Evolutionary conservation across 2,797 vertebrate species (phyloP).

Genomic region (Gymnothorax reevesii): DNA sequence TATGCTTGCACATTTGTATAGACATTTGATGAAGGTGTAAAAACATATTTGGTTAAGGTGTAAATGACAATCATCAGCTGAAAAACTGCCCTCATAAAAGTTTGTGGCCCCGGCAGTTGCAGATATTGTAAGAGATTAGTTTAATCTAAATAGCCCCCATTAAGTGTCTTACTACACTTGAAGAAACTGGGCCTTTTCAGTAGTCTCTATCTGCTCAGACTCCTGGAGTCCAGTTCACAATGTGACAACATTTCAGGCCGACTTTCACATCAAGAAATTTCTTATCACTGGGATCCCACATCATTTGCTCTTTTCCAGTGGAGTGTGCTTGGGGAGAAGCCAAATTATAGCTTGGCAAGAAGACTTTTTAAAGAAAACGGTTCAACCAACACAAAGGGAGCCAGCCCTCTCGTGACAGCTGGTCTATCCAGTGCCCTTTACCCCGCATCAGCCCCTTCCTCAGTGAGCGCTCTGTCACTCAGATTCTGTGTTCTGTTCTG

Average conservation of each 20-base stretch:
- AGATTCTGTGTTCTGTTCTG: background rate
- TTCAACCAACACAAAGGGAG: background rate
- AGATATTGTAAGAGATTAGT: too few relatives aligned
- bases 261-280: background rate
- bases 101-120: too few relatives aligned
- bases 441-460: too few relatives aligned
- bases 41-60: background rate
- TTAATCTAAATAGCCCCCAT: too few relatives aligned
- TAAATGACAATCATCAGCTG: background rate
- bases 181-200: background rate
- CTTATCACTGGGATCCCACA: background rate
- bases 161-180: too few relatives aligned
- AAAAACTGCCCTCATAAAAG: background rate
- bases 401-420: background rate
- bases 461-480: background rate
- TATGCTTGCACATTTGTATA: background rate
- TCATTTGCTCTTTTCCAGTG: background rate
- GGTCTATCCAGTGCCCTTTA: background rate
- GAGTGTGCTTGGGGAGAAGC: background rate
- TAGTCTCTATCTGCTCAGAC: background rate
- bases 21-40: background rate
- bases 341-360: background rate
- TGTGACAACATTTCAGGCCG: background rate
- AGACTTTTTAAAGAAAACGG: background rate
- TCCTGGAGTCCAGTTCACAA: background rate